These are phyloP conservation scores for Scrobipalpa costella DNA, from an alignment of 2,888 invertebrate genomes.

Conservation along the genomic window DNA sequence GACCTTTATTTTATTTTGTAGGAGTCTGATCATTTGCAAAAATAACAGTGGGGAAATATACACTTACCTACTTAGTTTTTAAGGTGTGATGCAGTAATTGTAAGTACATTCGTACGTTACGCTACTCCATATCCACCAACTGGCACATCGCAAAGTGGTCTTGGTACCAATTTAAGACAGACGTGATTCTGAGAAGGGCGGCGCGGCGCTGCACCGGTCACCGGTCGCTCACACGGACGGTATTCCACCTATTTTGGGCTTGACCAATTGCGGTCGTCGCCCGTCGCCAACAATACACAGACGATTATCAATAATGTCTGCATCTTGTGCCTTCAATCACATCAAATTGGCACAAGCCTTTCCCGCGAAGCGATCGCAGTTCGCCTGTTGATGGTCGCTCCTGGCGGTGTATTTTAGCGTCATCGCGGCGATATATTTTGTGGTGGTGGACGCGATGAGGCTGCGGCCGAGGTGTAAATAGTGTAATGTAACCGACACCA, in stretches of 20 bases:
- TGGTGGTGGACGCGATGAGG: neutral
- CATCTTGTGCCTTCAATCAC: slow-evolving; percentile 8
- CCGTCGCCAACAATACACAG: neutral
- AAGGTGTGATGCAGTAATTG: neutral
- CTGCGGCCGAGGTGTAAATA: slow-evolving; percentile 3
- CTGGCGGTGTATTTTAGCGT: slow-evolving; percentile 12
- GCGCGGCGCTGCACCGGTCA: neutral
- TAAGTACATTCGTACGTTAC: neutral
- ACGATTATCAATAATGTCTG: slow-evolving; percentile 6
- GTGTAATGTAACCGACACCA: slow-evolving; percentile 17
- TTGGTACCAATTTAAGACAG: slow-evolving; percentile 7
- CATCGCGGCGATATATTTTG: slow-evolving; percentile 3
- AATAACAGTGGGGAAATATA: neutral
- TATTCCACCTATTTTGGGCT: slow-evolving; percentile 9
- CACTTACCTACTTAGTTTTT: neutral
- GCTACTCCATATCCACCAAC: no score
- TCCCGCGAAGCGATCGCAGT: neutral
- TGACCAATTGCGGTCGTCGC: neutral
- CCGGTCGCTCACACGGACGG: neutral
- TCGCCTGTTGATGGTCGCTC: neutral
- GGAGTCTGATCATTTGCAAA: no score
- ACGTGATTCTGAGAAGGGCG: slow-evolving; percentile 4
- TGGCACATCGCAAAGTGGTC: neutral
- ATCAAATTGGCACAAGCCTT: slow-evolving; percentile 10
- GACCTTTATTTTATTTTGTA: no score